Evolutionary conservation across 2,888 invertebrate genomes (phyloP), one percentile per base, ranked within the genome.

Genomic region (Hyles lineata): DNA sequence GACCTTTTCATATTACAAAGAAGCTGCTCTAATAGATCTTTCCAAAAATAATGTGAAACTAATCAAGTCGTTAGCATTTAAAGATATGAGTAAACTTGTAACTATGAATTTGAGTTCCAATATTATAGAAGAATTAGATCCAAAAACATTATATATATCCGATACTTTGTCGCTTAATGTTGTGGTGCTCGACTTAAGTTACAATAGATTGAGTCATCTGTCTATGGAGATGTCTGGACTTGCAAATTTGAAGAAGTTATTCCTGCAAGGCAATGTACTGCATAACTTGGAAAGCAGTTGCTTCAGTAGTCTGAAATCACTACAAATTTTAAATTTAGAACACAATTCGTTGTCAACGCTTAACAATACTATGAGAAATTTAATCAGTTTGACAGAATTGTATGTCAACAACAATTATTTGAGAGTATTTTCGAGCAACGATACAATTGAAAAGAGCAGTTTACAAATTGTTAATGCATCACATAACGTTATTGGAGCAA

Each of bases 31-130:
- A 2, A 74, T 93, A 8, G 85, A 93, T 74, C 74, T 94, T 15
- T 85, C 90, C 0, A 76, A 75, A 2, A 93, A 88, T 70, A 75
- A 81, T 0, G 92, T 94, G 19, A 71, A 71, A 59, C 74, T 74
- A 3, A 79, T 94, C 11, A 81, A 83, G 21, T 80, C 82, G n/a
- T 84, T 87, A 35, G 86, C 89, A 0, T 92, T 94, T 61, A 80
- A 73, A 72, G 81, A 81, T 21, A 77, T 92, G 35, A n/a, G 73
- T 0, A 60, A 73, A 9, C 74, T 93, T 0, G 72, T 79, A 29
- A 73, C 70, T 72, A 72, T 94, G 8, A 91, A 93, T 74, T 76
- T 93, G 55, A 92, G 93, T 0, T 73, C 78, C 17, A 93, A 93
- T 72, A 75, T 69, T 7, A 87, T 94, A 25, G 72, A 85, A 71